Conservation (phyloP, 2,113 vertebrate species). For the Mobula hypostoma region DNA sequence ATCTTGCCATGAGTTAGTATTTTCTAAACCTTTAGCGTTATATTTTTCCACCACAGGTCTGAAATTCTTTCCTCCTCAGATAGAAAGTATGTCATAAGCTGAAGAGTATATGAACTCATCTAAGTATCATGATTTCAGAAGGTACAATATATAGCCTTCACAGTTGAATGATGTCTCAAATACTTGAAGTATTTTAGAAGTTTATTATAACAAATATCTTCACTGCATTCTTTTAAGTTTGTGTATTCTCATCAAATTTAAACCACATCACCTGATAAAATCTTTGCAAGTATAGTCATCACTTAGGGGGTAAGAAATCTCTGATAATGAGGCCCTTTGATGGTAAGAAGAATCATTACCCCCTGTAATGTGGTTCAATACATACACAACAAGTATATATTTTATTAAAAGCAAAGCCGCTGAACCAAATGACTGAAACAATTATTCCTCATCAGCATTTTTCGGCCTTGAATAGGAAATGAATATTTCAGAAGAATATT, state of each 20-base stretch:
- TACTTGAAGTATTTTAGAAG: background rate
- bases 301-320: background rate
- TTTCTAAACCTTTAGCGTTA: background rate
- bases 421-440: background rate
- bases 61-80: background rate
- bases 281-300: background rate
- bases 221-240: background rate
- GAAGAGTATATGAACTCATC: background rate
- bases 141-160: background rate
- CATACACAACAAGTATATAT: constrained; percentile 8
- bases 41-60: background rate
- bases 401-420: background rate
- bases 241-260: background rate
- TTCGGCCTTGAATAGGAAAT: background rate
- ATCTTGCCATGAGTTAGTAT: background rate
- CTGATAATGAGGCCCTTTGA: constrained; percentile 21
- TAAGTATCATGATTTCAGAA: background rate
- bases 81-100: background rate
- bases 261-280: background rate
- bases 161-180: background rate
- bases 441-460: background rate
- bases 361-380: background rate
- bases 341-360: constrained; percentile 5
- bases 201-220: background rate
- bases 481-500: no score